Conservation (phyloP, 2,113 vertebrate genomes). For the Campylorhamphus procurvoides region DNA sequence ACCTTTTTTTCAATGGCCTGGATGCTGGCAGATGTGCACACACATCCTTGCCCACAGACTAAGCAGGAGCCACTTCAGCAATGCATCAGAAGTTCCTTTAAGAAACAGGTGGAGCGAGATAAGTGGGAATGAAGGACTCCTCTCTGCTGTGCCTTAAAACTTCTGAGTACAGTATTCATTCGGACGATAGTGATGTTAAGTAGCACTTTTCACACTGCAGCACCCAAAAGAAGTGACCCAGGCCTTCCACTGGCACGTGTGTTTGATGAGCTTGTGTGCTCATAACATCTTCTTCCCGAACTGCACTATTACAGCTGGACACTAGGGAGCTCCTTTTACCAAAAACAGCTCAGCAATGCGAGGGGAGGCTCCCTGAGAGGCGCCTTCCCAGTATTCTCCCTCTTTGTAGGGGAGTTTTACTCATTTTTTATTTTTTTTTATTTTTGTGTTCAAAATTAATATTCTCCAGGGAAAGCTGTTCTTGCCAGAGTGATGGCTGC, state of each 20-base stretch:
- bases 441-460: constrained; percentile 7
- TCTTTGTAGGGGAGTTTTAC: background rate
- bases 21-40: background rate
- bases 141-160: background rate
- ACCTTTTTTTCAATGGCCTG: background rate
- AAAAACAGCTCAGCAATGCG: background rate
- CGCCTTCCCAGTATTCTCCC: background rate
- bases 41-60: background rate
- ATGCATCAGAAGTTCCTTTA: background rate
- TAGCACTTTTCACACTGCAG: background rate
- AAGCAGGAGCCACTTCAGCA: background rate
- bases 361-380: background rate
- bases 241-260: background rate
- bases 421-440: background rate
- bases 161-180: background rate
- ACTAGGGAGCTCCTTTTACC: constrained; percentile 57
- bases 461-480: background rate
- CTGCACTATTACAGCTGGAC: background rate
- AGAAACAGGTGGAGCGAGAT: background rate
- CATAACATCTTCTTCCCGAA: background rate
- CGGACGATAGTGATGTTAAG: background rate
- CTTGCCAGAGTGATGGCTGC: background rate
- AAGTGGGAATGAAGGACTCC: background rate
- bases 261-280: background rate
- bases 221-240: background rate